phyloP scores from a whole-genome alignment of 1,140 invertebrate species.

The Formica exsecta region DNA sequence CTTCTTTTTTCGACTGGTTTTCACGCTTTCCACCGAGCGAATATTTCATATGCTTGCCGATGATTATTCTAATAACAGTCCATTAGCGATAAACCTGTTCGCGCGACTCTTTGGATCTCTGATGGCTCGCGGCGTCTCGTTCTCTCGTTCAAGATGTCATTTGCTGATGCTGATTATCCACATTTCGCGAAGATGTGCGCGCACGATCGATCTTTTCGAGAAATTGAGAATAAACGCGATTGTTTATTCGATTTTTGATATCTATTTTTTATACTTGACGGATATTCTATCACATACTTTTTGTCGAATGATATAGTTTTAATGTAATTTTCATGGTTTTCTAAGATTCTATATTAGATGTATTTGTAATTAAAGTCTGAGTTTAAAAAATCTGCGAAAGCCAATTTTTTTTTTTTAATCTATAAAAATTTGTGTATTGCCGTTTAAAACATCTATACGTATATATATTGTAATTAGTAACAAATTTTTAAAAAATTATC shows the following conservation, averaged over 20 bases:
- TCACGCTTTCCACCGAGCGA: background rate
- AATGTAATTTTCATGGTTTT: background rate
- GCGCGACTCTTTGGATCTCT: background rate
- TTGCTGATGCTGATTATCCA: background rate
- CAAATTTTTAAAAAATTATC: background rate
- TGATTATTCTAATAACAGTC: conserved; percentile 54
- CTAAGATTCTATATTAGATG: background rate
- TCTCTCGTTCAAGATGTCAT: background rate
- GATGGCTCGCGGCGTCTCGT: background rate
- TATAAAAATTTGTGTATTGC: background rate
- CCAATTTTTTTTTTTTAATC: background rate
- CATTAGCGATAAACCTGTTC: conserved; percentile 43
- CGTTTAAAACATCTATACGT: background rate
- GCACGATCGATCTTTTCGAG: background rate
- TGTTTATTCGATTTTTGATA: background rate
- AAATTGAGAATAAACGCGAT: background rate
- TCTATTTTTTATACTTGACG: background rate
- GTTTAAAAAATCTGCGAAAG: background rate
- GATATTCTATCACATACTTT: background rate
- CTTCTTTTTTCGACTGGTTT: conserved; percentile 28
- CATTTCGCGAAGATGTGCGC: background rate
- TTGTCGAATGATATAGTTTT: background rate
- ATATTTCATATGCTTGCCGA: background rate
- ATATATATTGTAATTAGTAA: background rate
- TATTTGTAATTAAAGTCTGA: background rate